Evolutionary conservation across 1,140 invertebrate species (phyloP).

Genomic region (Apis cerana): DNA sequence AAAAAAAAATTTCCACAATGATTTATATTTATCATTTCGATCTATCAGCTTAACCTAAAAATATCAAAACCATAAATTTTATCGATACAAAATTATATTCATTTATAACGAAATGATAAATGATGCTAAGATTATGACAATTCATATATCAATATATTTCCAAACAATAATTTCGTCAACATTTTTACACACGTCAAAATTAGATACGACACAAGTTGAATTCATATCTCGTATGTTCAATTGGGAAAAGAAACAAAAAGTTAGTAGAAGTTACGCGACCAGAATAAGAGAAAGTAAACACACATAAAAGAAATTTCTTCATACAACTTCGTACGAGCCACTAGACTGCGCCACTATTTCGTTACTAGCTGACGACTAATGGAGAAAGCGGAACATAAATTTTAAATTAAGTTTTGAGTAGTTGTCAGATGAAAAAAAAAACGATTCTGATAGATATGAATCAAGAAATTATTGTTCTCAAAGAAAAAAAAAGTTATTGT

Average conservation of each 20-base stretch:
- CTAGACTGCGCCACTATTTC: too few species aligned
- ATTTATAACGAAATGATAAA: background rate
- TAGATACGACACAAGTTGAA: background rate
- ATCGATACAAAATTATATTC: background rate
- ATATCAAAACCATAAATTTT: background rate
- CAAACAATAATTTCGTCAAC: conserved; percentile 23
- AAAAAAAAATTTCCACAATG: background rate
- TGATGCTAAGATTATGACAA: background rate
- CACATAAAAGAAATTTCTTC: background rate
- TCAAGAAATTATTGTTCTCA: too few species aligned
- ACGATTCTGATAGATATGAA: too few species aligned
- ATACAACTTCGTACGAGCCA: background rate
- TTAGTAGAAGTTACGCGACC: background rate
- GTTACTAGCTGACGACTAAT: background rate
- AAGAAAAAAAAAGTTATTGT: too few species aligned
- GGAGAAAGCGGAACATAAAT: background rate
- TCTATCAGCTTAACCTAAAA: background rate
- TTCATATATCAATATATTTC: conserved; percentile 13
- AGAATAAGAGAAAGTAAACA: conserved; percentile 4
- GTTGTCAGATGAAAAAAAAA: too few species aligned
- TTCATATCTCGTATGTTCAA: conserved; percentile 1
- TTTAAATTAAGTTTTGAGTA: background rate
- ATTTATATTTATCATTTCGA: background rate
- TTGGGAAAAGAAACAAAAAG: background rate
- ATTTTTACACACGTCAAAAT: background rate